A percentile compares a stretch with the other conserved stretches of the same genome.
phyloP scores from a whole-genome alignment of 2,113 vertebrate genomes.

The Hippocampus barbouri region DNA sequence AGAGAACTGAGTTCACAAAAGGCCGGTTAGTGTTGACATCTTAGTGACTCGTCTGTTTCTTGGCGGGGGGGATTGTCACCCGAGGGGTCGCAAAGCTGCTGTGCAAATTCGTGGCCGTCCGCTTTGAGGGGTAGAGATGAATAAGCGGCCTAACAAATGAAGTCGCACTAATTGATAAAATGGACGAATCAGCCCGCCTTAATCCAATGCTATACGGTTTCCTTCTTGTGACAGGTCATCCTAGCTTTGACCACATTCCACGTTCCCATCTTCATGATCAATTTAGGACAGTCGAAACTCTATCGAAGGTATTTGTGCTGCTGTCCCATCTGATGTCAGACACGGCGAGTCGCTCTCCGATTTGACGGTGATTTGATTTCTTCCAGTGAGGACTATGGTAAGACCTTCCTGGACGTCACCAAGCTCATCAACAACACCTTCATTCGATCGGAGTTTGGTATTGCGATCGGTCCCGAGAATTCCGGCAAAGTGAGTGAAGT shows the following conservation, averaged over 20 bases:
- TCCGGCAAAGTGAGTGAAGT: slow-evolving; percentile 81
- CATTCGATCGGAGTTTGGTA: slow-evolving; percentile 87
- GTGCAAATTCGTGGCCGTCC: no score
- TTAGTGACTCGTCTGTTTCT: neutral
- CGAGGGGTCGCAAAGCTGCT: neutral
- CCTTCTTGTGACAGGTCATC: slow-evolving; percentile 74
- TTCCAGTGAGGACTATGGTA: slow-evolving; percentile 87
- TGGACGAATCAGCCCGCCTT: neutral
- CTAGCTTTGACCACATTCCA: slow-evolving; percentile 87
- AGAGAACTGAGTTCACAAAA: neutral
- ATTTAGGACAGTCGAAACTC: slow-evolving; percentile 84
- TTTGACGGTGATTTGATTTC: slow-evolving; percentile 14
- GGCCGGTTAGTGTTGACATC: neutral
- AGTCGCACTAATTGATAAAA: neutral
- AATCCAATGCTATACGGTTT: slow-evolving; percentile 2
- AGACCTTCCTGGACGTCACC: slow-evolving; percentile 85
- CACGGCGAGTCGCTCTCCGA: neutral
- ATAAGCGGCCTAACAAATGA: neutral
- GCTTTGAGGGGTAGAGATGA: no score
- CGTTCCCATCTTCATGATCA: slow-evolving; percentile 82
- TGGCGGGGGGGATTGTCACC: neutral
- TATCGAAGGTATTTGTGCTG: slow-evolving; percentile 80
- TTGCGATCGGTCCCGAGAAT: slow-evolving; percentile 84
- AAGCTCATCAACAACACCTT: slow-evolving; percentile 86
- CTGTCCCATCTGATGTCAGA: neutral